Conservation (phyloP, 2,888 invertebrate species). For the Lamellibrachia columna region DNA sequence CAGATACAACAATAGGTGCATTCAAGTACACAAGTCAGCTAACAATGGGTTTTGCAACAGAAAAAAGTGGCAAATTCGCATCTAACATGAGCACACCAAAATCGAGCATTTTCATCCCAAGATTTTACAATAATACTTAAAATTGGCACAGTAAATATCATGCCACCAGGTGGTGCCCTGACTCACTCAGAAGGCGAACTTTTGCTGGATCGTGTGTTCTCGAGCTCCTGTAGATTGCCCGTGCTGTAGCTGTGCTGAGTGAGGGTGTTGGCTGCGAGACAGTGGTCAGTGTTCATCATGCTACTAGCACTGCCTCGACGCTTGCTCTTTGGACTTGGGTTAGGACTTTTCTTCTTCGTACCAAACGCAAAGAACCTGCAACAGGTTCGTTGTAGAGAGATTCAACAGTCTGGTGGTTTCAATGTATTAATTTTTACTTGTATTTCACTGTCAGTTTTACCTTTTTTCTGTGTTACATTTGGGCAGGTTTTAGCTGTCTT, state of each 20-base stretch:
- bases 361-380: constrained; percentile 89
- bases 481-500: too few relatives aligned
- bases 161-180: background rate
- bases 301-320: constrained; percentile 64
- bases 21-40: too few relatives aligned
- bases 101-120: too few relatives aligned
- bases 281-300: constrained; percentile 54
- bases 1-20: too few relatives aligned
- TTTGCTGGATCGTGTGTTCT: constrained; percentile 32
- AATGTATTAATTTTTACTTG: too few relatives aligned
- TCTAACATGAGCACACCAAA: too few relatives aligned
- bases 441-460: too few relatives aligned
- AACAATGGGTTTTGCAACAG: too few relatives aligned
- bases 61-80: too few relatives aligned
- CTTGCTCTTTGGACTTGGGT: constrained; percentile 62
- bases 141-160: background rate
- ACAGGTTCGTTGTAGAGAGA: background rate
- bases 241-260: constrained; percentile 88
- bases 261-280: constrained; percentile 27
- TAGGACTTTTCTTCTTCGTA: constrained; percentile 64
- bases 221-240: constrained; percentile 79
- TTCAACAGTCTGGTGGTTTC: background rate
- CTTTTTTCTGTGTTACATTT: too few relatives aligned
- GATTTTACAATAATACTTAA: too few relatives aligned
- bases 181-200: background rate